Conservation (phyloP, 2,113 vertebrate genomes). For the Balaenoptera acutorostrata region DNA sequence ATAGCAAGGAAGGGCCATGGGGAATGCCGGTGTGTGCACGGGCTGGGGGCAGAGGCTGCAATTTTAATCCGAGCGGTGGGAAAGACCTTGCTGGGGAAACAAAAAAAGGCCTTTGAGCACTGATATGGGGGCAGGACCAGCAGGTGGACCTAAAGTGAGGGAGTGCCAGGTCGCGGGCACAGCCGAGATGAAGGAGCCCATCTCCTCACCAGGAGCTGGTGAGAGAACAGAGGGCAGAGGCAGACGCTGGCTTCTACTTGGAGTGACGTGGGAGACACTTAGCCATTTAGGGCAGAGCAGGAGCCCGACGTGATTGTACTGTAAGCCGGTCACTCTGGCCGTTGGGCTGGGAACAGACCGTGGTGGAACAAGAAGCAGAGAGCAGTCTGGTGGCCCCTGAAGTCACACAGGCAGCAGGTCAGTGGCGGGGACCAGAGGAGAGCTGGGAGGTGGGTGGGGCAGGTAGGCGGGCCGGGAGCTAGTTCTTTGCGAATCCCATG, state of each 20-base stretch:
- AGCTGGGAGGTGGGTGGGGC: fast-evolving
- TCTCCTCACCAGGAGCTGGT: too few species aligned
- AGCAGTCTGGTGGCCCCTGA: not conserved
- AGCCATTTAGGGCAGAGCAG: fast-evolving
- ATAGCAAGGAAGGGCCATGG: fast-evolving
- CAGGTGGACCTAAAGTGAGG: not conserved
- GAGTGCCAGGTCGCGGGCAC: not conserved
- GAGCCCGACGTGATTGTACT: fast-evolving
- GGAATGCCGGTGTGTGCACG: fast-evolving
- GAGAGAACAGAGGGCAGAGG: not conserved
- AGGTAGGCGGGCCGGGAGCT: fast-evolving
- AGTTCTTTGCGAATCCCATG: fast-evolving
- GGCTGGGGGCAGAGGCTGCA: fast-evolving
- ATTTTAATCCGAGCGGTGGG: fast-evolving
- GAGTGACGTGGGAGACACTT: fast-evolving
- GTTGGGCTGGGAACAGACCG: not conserved
- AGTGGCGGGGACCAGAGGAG: fast-evolving
- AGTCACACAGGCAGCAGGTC: fast-evolving
- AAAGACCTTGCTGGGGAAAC: not conserved
- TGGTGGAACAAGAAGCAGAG: not conserved
- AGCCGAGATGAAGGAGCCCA: fast-evolving
- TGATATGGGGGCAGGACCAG: not conserved
- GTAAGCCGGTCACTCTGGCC: not conserved
- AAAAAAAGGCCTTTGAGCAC: not conserved
- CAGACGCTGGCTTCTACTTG: fast-evolving